These are phyloP conservation scores for Micromussa lordhowensis DNA, from an alignment of 92 coral and sea anemone genomes.

Conservation along the genomic window DNA sequence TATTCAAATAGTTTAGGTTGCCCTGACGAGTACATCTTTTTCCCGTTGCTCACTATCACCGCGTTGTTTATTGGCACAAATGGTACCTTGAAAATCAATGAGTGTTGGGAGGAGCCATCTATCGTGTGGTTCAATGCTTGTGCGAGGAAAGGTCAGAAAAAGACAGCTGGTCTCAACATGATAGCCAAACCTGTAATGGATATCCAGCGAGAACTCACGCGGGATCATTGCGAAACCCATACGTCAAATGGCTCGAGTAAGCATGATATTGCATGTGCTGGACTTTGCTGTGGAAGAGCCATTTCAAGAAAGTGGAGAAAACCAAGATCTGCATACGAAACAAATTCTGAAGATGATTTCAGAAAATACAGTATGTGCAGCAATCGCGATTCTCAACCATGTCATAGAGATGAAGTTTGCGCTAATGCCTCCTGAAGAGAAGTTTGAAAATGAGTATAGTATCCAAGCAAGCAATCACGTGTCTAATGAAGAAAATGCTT, in stretches of 20 bases:
- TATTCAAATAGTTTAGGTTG: constrained; percentile 51
- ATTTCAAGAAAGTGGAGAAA: constrained; percentile 19
- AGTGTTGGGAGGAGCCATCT: constrained; percentile 1
- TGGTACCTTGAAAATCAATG: constrained; percentile 34
- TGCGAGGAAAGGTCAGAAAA: constrained; percentile 54
- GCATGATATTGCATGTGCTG: no score
- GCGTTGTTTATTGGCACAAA: constrained; percentile 58
- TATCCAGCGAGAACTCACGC: constrained; percentile 13
- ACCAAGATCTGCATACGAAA: constrained; percentile 1
- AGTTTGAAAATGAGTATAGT: background rate
- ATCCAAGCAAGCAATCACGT: background rate
- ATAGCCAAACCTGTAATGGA: constrained; percentile 45
- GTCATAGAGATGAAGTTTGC: constrained; percentile 41
- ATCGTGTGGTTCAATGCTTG: constrained; percentile 66
- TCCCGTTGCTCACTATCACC: constrained; percentile 45
- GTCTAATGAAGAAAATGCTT: constrained; percentile 17
- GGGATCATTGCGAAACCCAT: no score
- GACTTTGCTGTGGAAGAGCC: no score
- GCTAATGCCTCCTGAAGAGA: constrained; percentile 26
- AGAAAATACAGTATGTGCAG: constrained; percentile 22
- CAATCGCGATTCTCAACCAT: constrained; percentile 30
- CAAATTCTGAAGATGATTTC: constrained; percentile 15
- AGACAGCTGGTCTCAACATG: constrained; percentile 51
- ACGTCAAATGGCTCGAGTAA: no score
- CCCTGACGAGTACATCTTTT: constrained; percentile 44